Conservation (phyloP, 2,113 vertebrate genomes). For the Lamprologus sp. region DNA sequence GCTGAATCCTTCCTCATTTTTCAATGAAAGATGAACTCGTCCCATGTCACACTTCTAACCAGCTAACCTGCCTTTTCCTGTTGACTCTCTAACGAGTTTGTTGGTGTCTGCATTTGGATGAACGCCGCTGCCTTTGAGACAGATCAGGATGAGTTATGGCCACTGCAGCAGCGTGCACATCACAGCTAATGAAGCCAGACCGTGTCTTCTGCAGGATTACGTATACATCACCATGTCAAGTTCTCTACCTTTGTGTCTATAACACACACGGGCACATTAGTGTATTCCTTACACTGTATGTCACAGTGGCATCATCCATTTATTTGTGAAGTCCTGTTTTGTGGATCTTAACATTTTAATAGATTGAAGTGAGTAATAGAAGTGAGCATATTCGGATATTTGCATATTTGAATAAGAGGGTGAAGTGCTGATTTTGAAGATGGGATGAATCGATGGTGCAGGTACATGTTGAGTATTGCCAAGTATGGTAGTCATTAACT, state of each 20-base stretch:
- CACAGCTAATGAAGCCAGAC: conserved; percentile 45
- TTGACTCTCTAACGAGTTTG: conserved; percentile 27
- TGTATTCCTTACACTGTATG: background rate
- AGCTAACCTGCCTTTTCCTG: background rate
- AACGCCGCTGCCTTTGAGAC: conserved; percentile 19
- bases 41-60: background rate
- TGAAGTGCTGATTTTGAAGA: background rate
- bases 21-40: background rate
- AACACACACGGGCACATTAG: background rate
- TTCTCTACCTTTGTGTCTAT: background rate
- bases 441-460: background rate
- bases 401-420: background rate
- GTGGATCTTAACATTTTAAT: background rate
- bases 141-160: conserved; percentile 36
- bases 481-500: background rate
- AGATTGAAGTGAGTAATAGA: background rate
- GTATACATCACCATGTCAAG: conserved; percentile 6
- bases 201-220: conserved; percentile 22
- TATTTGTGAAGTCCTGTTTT: background rate
- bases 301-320: background rate
- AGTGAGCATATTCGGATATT: background rate
- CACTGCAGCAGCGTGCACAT: conserved; percentile 14
- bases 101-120: background rate
- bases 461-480: background rate
- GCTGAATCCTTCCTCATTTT: background rate